Evolutionary conservation across 2,113 vertebrate genomes (phyloP), one percentile per base, ranked within the genome.

Genomic region (Eulemur macaco): DNA sequence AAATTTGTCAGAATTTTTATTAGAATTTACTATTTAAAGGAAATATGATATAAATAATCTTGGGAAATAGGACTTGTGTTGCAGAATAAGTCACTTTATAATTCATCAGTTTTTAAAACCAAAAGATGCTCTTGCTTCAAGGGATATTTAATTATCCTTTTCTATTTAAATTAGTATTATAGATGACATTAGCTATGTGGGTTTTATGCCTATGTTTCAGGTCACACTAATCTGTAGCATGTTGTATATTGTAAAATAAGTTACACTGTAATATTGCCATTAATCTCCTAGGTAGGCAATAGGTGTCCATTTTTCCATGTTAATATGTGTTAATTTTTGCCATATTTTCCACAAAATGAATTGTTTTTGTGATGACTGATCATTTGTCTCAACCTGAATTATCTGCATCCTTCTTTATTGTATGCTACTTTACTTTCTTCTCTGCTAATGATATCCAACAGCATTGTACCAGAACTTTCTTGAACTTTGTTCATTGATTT

Each of bases 21-120:
- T 96, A 94, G 11, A 89, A 94, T 87, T 92, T 29, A 64, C 20
- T 63, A 56, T 83, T 82, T 80, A 77, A 95, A 94, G 11, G 13
- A 96, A 78, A 93, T 81, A 37, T 13, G 3, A 74, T 17, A 2
- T 87, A 37, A 52, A 60, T 92, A 71, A 50, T 76, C 74, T 78
- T 39, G 42, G 63, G 63, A 83, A 90, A n/a, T 1, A 3, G 0
- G 21, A 83, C 56, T 83, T 77, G 34, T 73, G 86, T 90, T 74
- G 29, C 58, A 63, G 21, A 86, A 12, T 15, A 47, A 66, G 39
- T 73, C 29, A 50, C 34, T 90, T 86, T 87, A 56, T 50, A 47
- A 63, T 69, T 50, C 34, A 37, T 66, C 29, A 47, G 8, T 34
- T 76, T 71, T 84, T 89, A 31, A 84, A 52, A 10, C 13, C 68